Evolutionary conservation across 1,140 invertebrate species (phyloP).

Genomic region (Cotesia vestalis): DNA sequence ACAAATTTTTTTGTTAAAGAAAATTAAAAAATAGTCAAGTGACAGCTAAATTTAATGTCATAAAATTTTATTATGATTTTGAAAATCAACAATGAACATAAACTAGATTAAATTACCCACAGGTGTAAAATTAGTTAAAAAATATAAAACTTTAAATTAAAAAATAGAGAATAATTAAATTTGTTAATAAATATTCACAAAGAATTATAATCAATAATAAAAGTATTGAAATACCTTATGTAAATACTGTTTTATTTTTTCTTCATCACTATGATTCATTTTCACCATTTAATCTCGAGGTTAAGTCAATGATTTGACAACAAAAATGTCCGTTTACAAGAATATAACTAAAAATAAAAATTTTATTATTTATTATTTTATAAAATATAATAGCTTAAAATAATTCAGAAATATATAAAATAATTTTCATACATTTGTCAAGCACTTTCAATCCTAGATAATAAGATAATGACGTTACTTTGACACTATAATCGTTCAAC

Average conservation of each 20-base stretch:
- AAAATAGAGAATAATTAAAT: no score
- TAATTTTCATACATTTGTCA: not conserved
- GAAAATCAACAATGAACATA: not conserved
- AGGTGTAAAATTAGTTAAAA: no score
- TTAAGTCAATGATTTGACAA: constrained; percentile 20
- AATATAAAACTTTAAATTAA: no score
- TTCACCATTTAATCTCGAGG: constrained; percentile 52
- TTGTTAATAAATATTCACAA: no score
- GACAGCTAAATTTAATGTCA: no score
- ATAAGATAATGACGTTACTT: no score
- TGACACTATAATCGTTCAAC: no score
- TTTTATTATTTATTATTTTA: not conserved
- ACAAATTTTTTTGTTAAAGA: no score
- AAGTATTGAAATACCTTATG: constrained; percentile 57
- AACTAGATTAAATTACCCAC: no score
- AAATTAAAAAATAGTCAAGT: no score
- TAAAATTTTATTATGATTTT: not conserved
- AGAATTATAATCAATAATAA: not conserved
- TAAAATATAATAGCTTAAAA: constrained; percentile 2
- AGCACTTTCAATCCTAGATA: not conserved
- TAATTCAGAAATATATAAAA: not conserved
- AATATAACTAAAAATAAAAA: not conserved
- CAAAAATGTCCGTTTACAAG: not conserved
- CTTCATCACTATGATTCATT: constrained; percentile 61
- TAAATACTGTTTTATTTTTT: constrained; percentile 67